Evolutionary conservation across 1,140 invertebrate genomes (phyloP), one percentile per base, ranked within the genome.

Genomic region (Pteromalus puparum): DNA sequence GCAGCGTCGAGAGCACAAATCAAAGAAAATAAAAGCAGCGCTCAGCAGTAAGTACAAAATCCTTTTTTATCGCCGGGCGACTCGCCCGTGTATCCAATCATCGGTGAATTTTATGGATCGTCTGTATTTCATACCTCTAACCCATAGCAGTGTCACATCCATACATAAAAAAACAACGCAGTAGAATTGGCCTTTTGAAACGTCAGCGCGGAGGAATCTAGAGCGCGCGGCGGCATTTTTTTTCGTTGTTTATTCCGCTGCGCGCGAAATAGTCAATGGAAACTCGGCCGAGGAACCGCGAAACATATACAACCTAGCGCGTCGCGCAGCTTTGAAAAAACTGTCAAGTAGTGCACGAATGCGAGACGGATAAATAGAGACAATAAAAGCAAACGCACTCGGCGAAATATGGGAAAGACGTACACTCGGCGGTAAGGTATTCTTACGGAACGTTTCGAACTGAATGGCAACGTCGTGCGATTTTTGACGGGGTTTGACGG

Each of bases 101-200:
- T 61, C 53, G 53, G 34, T 21, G 30, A 34, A 73, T 34, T 73
- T 73, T 73, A 34, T 73, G 30, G 30, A 73, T 38, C 24, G 46
- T 12, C 28, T 28, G 15, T 48, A 76, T 75, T 42, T 28, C 46
- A 76, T 76, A 76, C 42, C 53, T 61, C 53, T 21, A 61, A 5
- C 10, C 1, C 53, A 61, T 9, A 9, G 21, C 2, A 61, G 6
- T 1, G 53, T 21, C 53, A 4, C 21, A 61, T 61, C 12, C 74
- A 24, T 76, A 42, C 46, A 2, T 48, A 26, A 15, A 48, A 24
- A 76, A 76, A 61, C n/a, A 61, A n/a, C 24, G 9, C 26, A 24
- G 38, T 46, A 42, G 12, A 70, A 67, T 34, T 68, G 15, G 77
- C 21, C 30, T 34, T 81, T 73, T 53, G 42, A 81, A 48, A 13